Conservation (phyloP, 64 coral and sea anemone species). For the Actinia tenebrosa region DNA sequence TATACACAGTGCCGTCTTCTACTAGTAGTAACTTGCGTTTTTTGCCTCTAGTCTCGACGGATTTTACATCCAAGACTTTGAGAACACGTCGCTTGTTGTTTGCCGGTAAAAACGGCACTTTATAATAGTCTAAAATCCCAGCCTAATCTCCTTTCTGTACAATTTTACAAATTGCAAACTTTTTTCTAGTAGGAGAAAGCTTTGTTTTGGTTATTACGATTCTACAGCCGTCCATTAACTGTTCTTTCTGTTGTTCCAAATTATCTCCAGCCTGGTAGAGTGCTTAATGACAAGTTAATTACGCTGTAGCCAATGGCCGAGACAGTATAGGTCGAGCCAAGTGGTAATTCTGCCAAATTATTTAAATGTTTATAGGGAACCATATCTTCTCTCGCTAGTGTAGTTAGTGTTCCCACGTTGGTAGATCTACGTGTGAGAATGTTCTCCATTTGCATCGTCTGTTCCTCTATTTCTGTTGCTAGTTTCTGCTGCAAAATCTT, state of each 20-base stretch:
- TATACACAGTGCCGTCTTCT: no score
- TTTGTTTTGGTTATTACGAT: neutral
- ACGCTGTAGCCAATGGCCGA: no score
- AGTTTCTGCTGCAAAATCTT: no score
- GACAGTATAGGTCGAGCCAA: no score
- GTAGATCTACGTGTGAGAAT: no score
- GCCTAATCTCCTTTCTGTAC: conserved; percentile 17
- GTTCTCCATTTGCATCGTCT: no score
- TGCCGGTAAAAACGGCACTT: conserved; percentile 2
- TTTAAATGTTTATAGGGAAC: no score
- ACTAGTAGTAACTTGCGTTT: conserved; percentile 6
- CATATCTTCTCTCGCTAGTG: no score
- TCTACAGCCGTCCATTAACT: conserved; percentile 15
- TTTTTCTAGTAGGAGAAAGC: neutral
- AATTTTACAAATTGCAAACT: conserved; percentile 4
- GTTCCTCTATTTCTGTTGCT: no score
- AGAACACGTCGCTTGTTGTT: neutral
- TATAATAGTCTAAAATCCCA: conserved; percentile 10
- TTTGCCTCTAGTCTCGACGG: neutral
- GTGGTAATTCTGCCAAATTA: no score
- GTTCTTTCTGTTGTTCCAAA: conserved; percentile 33
- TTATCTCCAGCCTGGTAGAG: neutral
- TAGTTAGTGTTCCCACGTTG: no score
- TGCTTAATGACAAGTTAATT: no score
- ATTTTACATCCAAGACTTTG: conserved; percentile 17